phyloP scores from a whole-genome alignment of 2,797 vertebrate genomes.

The Anguilla marmorata region DNA sequence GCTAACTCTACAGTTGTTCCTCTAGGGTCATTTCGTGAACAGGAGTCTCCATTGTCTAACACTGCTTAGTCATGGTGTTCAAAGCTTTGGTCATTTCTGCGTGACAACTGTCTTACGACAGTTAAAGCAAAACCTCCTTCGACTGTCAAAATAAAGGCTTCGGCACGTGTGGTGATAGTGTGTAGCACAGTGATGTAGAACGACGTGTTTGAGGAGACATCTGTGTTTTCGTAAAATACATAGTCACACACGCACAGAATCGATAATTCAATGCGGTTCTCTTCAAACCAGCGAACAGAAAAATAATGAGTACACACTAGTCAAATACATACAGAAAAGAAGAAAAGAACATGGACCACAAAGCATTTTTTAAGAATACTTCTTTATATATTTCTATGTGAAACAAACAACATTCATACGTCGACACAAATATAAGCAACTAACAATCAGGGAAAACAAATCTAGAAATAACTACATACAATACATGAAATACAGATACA shows the following conservation, averaged over 20 bases:
- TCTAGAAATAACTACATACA: constrained; percentile 72
- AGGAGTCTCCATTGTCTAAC: constrained; percentile 1
- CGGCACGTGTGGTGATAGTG: neutral
- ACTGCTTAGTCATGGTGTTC: neutral
- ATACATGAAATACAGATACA: constrained; percentile 72
- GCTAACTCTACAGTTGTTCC: neutral
- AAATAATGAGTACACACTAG: neutral
- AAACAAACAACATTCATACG: constrained; percentile 76
- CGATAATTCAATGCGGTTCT: neutral
- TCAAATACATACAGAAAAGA: neutral
- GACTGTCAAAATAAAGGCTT: neutral
- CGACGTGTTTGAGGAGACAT: neutral
- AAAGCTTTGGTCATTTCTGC: neutral
- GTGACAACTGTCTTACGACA: neutral
- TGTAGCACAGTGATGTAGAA: no score
- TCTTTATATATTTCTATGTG: constrained; percentile 72
- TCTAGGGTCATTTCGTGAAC: neutral
- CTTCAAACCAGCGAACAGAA: neutral
- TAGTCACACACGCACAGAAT: neutral
- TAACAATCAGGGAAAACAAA: constrained; percentile 70
- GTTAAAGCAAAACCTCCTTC: neutral
- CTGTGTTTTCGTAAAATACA: neutral
- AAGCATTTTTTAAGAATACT: constrained; percentile 67
- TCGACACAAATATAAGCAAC: constrained; percentile 76
- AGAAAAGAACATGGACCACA: constrained; percentile 41